Percentiles rank a stretch among this genome's conserved stretches.
Conservation (phyloP, 2,888 invertebrate genomes). For the Lepidonotus clava region DNA sequence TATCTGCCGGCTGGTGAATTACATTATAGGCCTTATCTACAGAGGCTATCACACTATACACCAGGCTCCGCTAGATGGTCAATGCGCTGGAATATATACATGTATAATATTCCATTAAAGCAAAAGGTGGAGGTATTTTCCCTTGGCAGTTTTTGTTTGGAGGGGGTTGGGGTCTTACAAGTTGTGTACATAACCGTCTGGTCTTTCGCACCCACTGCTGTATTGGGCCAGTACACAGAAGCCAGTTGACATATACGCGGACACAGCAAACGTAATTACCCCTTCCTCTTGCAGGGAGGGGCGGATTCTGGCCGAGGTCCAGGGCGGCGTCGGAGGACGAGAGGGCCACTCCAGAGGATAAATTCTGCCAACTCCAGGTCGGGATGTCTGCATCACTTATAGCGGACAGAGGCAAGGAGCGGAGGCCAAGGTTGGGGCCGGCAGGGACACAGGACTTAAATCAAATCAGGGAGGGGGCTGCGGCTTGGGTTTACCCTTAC, state of each 20-base stretch:
- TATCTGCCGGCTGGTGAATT: background rate
- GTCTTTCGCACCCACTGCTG: too few species aligned
- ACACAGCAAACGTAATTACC: background rate
- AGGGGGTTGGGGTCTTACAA: too few species aligned
- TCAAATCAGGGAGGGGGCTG: background rate
- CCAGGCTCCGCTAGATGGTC: too few species aligned
- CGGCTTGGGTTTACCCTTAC: background rate
- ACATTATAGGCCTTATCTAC: background rate
- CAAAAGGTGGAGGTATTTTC: background rate
- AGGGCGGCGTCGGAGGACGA: background rate
- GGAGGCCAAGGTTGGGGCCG: background rate
- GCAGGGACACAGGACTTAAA: background rate
- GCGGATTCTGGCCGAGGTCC: background rate
- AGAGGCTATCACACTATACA: too few species aligned
- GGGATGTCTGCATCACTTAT: background rate
- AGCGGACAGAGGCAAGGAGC: background rate
- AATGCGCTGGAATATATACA: background rate
- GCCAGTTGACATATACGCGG: background rate
- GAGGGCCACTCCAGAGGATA: constrained; percentile 1
- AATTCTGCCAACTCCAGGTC: background rate
- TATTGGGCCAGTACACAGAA: too few species aligned
- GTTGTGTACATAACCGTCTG: too few species aligned
- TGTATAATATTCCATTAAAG: background rate
- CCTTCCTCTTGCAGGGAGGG: background rate
- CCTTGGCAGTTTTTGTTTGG: too few species aligned